Evolutionary conservation across 2,888 invertebrate genomes (phyloP).

Genomic region (Globia sparganii): DNA sequence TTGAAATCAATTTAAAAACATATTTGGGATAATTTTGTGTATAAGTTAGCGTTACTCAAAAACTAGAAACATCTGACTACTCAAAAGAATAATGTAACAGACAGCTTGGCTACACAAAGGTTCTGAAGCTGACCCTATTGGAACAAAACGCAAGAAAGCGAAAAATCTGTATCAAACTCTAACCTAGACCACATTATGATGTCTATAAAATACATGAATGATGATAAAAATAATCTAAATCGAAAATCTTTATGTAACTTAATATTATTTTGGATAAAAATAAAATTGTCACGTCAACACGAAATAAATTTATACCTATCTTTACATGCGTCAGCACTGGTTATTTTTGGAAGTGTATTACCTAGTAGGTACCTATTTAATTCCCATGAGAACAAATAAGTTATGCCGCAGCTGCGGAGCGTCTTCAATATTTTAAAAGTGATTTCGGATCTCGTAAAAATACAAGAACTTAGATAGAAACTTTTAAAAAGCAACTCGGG

Average conservation of each 20-base stretch:
- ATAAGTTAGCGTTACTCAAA: background rate
- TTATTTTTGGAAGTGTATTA: constrained; percentile 56
- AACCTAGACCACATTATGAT: constrained; percentile 12
- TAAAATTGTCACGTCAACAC: constrained; percentile 20
- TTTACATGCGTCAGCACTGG: constrained; percentile 46
- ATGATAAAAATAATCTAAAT: constrained; percentile 38
- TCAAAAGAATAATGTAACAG: background rate
- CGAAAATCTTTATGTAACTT: constrained; percentile 12
- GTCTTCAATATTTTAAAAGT: constrained; percentile 83
- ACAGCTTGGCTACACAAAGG: constrained; percentile 9
- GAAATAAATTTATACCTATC: constrained; percentile 31
- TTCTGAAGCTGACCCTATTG: constrained; percentile 5
- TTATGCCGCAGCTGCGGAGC: constrained; percentile 76
- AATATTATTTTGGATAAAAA: constrained; percentile 16
- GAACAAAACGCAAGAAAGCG: constrained; percentile 11
- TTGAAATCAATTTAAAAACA: background rate
- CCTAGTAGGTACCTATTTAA: constrained; percentile 65
- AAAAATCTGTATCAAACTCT: constrained; percentile 11
- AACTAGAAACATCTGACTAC: constrained; percentile 1
- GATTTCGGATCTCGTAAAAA: constrained; percentile 83
- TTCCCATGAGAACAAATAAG: constrained; percentile 77
- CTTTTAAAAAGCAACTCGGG: constrained; percentile 82
- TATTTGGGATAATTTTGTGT: background rate
- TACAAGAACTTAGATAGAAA: constrained; percentile 79
- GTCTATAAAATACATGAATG: constrained; percentile 18